These are phyloP conservation scores for Antheraea assamensis DNA, from an alignment of 2,888 invertebrate species.

Conservation along the genomic window DNA sequence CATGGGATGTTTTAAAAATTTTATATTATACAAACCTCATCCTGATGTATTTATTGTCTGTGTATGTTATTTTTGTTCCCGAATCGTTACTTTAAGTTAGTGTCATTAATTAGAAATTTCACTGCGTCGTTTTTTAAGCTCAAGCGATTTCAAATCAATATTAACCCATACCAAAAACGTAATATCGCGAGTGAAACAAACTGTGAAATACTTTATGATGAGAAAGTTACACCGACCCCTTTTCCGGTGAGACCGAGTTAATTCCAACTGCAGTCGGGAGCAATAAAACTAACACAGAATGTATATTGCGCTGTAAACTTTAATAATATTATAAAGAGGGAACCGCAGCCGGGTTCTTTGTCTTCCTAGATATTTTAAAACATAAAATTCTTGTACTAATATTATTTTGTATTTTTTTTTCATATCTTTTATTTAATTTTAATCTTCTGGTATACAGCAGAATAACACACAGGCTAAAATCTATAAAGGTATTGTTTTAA, in stretches of 20 bases:
- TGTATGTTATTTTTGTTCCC: too few relatives aligned
- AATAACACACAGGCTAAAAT: too few relatives aligned
- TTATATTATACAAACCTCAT: too few relatives aligned
- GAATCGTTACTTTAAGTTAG: too few relatives aligned
- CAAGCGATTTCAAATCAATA: not conserved
- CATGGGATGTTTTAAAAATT: too few relatives aligned
- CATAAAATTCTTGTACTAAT: not conserved
- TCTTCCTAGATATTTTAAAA: not conserved
- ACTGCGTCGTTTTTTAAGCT: not conserved
- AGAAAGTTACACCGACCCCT: not conserved
- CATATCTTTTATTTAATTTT: too few relatives aligned
- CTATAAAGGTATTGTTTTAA: too few relatives aligned
- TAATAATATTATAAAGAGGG: not conserved
- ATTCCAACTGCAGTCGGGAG: not conserved
- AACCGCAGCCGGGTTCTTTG: not conserved
- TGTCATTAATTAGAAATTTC: not conserved
- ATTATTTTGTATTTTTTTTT: not conserved
- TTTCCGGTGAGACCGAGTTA: not conserved
- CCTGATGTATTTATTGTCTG: too few relatives aligned
- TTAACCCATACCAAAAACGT: not conserved
- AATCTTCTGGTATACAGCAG: too few relatives aligned
- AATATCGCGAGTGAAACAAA: not conserved
- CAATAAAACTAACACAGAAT: not conserved
- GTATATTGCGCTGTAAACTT: not conserved
- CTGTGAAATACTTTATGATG: not conserved